Base-by-base conservation (phyloP, 1,140 invertebrate genomes). In the Orchestia grillus region DNA sequence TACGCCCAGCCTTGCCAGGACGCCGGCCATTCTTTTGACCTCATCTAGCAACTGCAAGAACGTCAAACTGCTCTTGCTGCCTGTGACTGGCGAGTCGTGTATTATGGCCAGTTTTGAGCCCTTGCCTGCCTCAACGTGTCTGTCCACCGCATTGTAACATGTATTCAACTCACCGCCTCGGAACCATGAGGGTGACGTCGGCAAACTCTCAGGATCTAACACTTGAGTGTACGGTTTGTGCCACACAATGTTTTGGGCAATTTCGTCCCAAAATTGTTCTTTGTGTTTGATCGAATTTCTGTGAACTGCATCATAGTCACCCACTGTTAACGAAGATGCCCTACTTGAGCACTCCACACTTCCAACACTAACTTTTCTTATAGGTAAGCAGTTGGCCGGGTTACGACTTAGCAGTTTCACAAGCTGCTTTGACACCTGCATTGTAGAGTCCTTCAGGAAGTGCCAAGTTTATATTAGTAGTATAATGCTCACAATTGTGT, bases 111-210 rank as follows among this genome's bases (percentile, higher is more conserved):
- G 97, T 97, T 98, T 98, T 0, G 98, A 98, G 0, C 99, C 99
- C 15, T 98, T 97, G 0, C 99, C 99, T 0, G 98, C 98, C 36
- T 98, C 98, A 0, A 99, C 98, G 97, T 99, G 99, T 15, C 99
- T 98, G 97, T 99, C 99, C 3, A 99, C 97, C 0, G 99, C 98
- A 97, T 99, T 99, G 98, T 99, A 98, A 97, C 99, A 99, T 0
- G 99, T 99, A 97, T 99, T 99, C 97, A 99, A 97, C 97, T 99
- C 98, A 8, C 99, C 99, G 1, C 98, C 99, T 0, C 98, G 98
- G 98, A 98, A 99, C 99, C 99, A 99, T 98, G 99, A 99, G 23
- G 98, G 99, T 97, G 99, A 99, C 0, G 99, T 99, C 43, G 98
- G 98, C 97, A 98, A 98, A 36, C 98, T 98, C 97, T 99, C 98